Evolutionary conservation across 1,140 invertebrate species (phyloP).

Genomic region (Copidosoma floridanum): DNA sequence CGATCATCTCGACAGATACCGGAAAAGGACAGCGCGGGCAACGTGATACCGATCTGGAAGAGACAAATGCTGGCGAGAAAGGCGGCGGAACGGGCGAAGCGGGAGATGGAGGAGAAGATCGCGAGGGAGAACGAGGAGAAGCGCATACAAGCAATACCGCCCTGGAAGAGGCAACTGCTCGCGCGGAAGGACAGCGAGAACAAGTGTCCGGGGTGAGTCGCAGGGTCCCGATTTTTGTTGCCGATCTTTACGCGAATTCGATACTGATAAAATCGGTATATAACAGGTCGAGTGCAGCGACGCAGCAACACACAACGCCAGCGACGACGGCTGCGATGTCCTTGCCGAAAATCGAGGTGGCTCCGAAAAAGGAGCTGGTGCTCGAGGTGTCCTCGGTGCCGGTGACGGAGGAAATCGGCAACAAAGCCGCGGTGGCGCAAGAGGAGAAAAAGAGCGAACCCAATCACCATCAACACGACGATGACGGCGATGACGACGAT

Average conservation of each 20-base stretch:
- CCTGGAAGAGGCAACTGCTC: constrained; percentile 88
- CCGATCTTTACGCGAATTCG: background rate
- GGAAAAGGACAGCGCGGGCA: constrained; percentile 83
- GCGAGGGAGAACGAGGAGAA: constrained; percentile 82
- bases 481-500: constrained; percentile 59
- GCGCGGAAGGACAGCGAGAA: constrained; percentile 75
- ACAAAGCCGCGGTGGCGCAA: constrained; percentile 31
- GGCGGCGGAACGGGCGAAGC: constrained; percentile 85
- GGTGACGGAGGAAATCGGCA: constrained; percentile 44
- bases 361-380: constrained; percentile 34
- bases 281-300: constrained; percentile 26
- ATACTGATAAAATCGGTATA: background rate
- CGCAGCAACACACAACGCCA: constrained; percentile 12
- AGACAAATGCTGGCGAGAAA: constrained; percentile 91
- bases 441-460: constrained; percentile 42
- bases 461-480: too few species aligned
- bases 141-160: constrained; percentile 80
- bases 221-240: constrained; percentile 20
- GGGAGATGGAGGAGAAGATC: constrained; percentile 83
- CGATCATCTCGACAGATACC: constrained; percentile 69
- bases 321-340: constrained; percentile 5
- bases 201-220: constrained; percentile 46
- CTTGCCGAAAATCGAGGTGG: constrained; percentile 39
- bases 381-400: constrained; percentile 10
- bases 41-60: constrained; percentile 89